Evolutionary conservation across 2,888 invertebrate genomes (phyloP).

Genomic region (Troglohyphantes excavatus): DNA sequence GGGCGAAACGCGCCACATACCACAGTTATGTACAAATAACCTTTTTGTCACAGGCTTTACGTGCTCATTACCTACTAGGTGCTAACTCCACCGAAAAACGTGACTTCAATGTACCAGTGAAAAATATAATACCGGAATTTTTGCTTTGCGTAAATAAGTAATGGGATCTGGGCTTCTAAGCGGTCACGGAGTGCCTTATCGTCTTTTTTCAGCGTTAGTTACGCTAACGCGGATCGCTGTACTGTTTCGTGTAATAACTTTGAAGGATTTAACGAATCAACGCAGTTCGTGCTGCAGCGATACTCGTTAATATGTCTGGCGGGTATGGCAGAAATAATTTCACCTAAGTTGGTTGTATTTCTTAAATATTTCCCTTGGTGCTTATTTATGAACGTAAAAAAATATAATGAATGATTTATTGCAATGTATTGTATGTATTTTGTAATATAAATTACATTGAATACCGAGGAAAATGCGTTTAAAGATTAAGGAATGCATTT

Average conservation of each 20-base stretch:
- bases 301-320: neutral
- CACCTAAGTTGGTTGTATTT: too few relatives aligned
- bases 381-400: too few relatives aligned
- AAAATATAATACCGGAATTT: conserved; percentile 42
- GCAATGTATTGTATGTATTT: too few relatives aligned
- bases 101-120: conserved; percentile 12
- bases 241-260: conserved; percentile 18
- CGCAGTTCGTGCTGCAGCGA: neutral
- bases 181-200: conserved; percentile 34
- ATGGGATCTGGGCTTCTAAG: conserved; percentile 41
- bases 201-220: conserved; percentile 33
- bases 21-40: neutral
- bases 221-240: neutral
- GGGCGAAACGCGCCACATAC: too few relatives aligned
- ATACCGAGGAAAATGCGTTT: too few relatives aligned
- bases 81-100: conserved; percentile 29
- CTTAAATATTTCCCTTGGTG: too few relatives aligned
- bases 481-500: too few relatives aligned
- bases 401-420: too few relatives aligned
- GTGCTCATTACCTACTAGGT: conserved; percentile 34
- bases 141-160: conserved; percentile 45
- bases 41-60: conserved; percentile 29
- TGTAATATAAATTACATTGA: too few relatives aligned
- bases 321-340: neutral
- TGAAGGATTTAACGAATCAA: conserved; percentile 35